phyloP scores from a whole-genome alignment of 2,888 invertebrate genomes.

The Tinea pellionella region DNA sequence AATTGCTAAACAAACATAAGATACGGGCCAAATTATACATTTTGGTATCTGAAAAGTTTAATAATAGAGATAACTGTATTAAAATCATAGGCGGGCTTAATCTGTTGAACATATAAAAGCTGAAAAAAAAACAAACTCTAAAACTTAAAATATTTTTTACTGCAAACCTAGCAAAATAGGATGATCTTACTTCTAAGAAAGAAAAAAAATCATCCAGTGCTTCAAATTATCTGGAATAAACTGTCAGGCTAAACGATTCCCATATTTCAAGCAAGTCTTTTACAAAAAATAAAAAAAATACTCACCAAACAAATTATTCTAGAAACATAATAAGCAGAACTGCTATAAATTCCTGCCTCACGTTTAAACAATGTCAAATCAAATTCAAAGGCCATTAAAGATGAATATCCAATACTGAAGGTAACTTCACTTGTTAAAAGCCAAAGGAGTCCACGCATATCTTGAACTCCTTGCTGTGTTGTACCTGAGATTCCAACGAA shows the following conservation, averaged over 20 bases:
- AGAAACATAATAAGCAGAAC: slow-evolving; percentile 48
- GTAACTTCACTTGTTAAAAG: slow-evolving; percentile 58
- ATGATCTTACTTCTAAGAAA: too few relatives aligned
- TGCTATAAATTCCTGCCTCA: slow-evolving; percentile 51
- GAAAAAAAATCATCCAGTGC: too few relatives aligned
- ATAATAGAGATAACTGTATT: not conserved
- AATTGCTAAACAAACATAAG: slow-evolving; percentile 36
- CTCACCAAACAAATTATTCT: slow-evolving; percentile 26
- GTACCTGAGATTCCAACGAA: slow-evolving; percentile 50
- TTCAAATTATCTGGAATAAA: too few relatives aligned
- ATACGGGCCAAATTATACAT: slow-evolving; percentile 46
- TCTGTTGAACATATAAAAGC: too few relatives aligned
- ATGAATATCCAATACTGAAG: slow-evolving; percentile 54
- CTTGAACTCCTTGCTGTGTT: slow-evolving; percentile 58
- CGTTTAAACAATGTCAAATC: slow-evolving; percentile 52
- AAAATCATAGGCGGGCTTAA: too few relatives aligned
- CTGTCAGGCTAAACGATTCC: too few relatives aligned
- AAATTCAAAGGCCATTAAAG: slow-evolving; percentile 48
- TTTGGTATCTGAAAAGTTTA: slow-evolving; percentile 37
- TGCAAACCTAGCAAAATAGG: too few relatives aligned
- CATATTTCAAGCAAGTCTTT: too few relatives aligned
- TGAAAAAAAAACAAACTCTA: too few relatives aligned
- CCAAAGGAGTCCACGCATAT: slow-evolving; percentile 59
- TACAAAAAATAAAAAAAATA: too few relatives aligned
- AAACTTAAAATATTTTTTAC: too few relatives aligned